Evolutionary conservation across 2,113 vertebrate species (phyloP).

Genomic region (Edolisoma coerulescens): DNA sequence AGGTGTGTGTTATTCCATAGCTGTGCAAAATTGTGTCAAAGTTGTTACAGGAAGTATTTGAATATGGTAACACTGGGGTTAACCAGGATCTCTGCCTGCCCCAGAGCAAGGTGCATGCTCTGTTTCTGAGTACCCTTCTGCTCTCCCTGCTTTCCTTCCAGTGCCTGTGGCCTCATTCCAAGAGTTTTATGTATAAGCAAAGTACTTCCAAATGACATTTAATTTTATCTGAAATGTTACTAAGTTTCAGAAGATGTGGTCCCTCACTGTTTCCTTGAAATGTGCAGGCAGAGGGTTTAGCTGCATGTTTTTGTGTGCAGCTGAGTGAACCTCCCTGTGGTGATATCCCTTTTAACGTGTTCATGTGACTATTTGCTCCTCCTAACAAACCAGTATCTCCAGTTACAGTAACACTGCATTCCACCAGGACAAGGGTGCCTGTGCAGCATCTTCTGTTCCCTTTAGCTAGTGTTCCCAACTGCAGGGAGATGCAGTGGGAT

Average conservation of each 20-base stretch:
- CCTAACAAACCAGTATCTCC: neutral
- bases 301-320: rapidly evolving
- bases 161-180: neutral
- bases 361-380: rapidly evolving
- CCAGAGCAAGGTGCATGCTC: too few species aligned
- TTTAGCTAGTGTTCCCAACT: neutral
- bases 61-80: rapidly evolving
- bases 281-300: neutral
- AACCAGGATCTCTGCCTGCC: neutral
- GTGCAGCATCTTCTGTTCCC: neutral
- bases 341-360: neutral
- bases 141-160: neutral
- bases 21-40: neutral
- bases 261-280: neutral
- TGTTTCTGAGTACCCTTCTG: neutral
- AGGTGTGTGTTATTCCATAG: rapidly evolving
- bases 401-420: neutral
- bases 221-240: neutral
- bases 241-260: neutral
- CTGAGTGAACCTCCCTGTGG: neutral
- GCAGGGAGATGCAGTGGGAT: neutral
- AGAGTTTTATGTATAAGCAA: neutral
- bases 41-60: neutral
- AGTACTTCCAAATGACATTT: neutral
- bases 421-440: neutral